Conservation (phyloP, 1,140 invertebrate species). For the Rhagoletis pomonella region DNA sequence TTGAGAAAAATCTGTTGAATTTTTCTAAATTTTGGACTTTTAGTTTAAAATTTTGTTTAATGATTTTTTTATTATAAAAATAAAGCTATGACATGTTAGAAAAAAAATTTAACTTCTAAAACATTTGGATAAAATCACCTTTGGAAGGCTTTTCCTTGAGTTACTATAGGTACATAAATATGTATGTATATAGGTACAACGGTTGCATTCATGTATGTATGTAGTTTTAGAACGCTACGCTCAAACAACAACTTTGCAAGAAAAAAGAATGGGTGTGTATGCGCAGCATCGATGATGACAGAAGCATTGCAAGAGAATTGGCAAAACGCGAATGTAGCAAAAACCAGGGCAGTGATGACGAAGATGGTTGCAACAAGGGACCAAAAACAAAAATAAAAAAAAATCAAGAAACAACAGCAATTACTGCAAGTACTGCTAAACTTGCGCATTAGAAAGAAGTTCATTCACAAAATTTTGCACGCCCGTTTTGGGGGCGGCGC, state of each 20-base stretch:
- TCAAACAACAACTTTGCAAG: not conserved
- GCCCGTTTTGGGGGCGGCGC: not conserved
- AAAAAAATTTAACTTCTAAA: too few species aligned
- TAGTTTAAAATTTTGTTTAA: too few species aligned
- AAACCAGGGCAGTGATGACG: slow-evolving; percentile 8
- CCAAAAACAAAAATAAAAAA: not conserved
- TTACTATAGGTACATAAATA: too few species aligned
- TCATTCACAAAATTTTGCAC: slow-evolving; percentile 44
- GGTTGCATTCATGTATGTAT: not conserved
- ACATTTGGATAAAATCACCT: too few species aligned
- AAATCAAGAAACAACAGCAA: not conserved
- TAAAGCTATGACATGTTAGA: too few species aligned
- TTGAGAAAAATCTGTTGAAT: too few species aligned
- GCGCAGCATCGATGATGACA: not conserved
- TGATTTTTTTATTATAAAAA: too few species aligned
- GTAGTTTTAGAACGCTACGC: not conserved
- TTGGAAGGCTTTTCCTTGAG: too few species aligned
- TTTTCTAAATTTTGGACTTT: too few species aligned
- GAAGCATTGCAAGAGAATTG: not conserved
- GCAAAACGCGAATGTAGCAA: not conserved
- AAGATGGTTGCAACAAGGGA: not conserved
- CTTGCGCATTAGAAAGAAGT: slow-evolving; percentile 45
- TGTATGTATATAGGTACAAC: too few species aligned
- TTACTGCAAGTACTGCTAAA: not conserved
- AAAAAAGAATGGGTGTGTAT: not conserved